Percentiles rank a stretch among this genome's conserved stretches.
phyloP scores from a whole-genome alignment of 2,113 vertebrate species.

The Vicugna pacos region DNA sequence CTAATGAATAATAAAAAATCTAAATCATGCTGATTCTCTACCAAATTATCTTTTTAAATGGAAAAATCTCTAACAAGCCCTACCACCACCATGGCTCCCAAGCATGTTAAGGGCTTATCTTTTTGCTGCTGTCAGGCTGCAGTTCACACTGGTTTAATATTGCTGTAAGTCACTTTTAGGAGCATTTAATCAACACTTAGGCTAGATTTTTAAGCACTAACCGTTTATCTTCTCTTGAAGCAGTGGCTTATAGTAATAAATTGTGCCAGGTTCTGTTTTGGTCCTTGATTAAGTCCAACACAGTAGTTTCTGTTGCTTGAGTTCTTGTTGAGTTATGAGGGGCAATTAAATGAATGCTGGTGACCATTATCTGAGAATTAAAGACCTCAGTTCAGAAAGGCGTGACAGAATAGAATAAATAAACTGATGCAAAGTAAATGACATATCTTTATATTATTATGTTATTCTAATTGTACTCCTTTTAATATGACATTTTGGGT shows the following conservation, averaged over 20 bases:
- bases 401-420: constrained; percentile 81
- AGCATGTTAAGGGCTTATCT: not conserved
- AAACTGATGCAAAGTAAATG: constrained; percentile 79
- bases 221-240: constrained; percentile 85
- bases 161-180: constrained; percentile 67
- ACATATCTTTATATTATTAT: constrained; percentile 75
- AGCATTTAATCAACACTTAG: constrained; percentile 78
- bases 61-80: not conserved
- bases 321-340: constrained; percentile 80
- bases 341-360: constrained; percentile 82
- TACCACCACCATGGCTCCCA: not conserved
- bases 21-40: constrained; percentile 42
- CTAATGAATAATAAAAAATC: constrained; percentile 35
- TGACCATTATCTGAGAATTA: constrained; percentile 79
- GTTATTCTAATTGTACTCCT: constrained; percentile 74
- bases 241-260: constrained; percentile 81
- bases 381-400: constrained; percentile 82
- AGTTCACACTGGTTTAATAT: constrained; percentile 45
- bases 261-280: constrained; percentile 81
- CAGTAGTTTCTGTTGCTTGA: constrained; percentile 77
- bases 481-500: constrained; percentile 41
- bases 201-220: constrained; percentile 78
- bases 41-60: constrained; percentile 55
- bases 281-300: constrained; percentile 82
- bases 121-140: constrained; percentile 65